Percentiles rank a stretch among this genome's conserved stretches.
phyloP scores from a whole-genome alignment of 1,140 invertebrate species.

The Drosophila rufa region DNA sequence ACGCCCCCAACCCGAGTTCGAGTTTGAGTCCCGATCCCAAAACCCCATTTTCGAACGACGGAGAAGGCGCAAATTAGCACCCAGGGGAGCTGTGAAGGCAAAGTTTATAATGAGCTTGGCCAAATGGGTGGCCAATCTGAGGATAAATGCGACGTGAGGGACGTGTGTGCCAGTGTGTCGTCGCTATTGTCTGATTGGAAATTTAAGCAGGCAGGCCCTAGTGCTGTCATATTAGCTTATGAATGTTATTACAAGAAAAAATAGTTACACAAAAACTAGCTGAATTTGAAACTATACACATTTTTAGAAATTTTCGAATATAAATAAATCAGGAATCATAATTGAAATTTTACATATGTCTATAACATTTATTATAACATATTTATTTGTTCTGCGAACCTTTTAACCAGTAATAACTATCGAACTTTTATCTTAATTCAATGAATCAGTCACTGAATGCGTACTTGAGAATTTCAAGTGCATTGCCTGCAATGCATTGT shows the following conservation, averaged over 20 bases:
- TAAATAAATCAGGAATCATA: too few species aligned
- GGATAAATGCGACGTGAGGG: conserved; percentile 17
- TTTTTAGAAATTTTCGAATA: too few species aligned
- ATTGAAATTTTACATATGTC: too few species aligned
- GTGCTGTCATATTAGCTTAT: conserved; percentile 3
- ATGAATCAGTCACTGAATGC: too few species aligned
- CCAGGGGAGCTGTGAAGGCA: conserved; percentile 68
- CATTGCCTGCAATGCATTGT: not conserved
- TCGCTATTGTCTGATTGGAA: conserved; percentile 49
- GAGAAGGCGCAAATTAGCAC: conserved; percentile 67
- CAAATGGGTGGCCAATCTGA: conserved; percentile 32
- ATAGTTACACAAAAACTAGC: not conserved
- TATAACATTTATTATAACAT: too few species aligned
- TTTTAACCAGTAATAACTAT: too few species aligned
- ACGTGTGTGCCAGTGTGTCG: conserved; percentile 26
- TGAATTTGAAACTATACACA: too few species aligned
- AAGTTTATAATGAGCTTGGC: conserved; percentile 79
- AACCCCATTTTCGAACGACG: conserved; percentile 11
- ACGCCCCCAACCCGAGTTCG: conserved; percentile 1
- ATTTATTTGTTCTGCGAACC: too few species aligned
- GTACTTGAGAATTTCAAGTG: not conserved
- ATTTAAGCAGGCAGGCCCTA: conserved; percentile 37
- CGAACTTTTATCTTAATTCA: too few species aligned
- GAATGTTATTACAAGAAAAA: not conserved
- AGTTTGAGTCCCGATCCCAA: not conserved